A percentile compares a stretch with the other conserved stretches of the same genome.
Evolutionary conservation across 1,140 invertebrate genomes (phyloP).

Genomic region (Dryas iulia): DNA sequence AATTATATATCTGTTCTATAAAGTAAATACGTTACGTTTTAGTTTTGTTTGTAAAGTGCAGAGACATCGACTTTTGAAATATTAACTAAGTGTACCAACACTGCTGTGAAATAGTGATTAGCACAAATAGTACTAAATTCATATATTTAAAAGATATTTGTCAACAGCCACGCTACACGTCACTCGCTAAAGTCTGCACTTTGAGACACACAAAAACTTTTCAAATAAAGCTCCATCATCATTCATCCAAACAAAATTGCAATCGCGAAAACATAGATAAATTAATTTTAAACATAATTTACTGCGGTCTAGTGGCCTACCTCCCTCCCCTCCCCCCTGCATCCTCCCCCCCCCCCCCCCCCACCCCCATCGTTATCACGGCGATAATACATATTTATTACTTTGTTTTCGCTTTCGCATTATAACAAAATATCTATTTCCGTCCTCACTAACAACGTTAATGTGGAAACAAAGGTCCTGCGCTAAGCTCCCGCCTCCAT

Average conservation of each 20-base stretch:
- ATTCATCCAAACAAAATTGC: constrained; percentile 32
- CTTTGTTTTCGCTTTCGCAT: constrained; percentile 3
- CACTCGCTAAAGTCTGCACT: neutral
- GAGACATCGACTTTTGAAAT: too few relatives aligned
- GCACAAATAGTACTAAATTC: too few relatives aligned
- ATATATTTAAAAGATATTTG: too few relatives aligned
- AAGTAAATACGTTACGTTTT: too few relatives aligned
- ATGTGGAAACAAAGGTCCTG: neutral
- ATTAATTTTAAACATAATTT: constrained; percentile 36
- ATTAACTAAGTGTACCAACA: too few relatives aligned
- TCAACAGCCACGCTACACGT: too few relatives aligned
- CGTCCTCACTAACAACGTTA: neutral
- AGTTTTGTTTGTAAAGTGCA: too few relatives aligned
- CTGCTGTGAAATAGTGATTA: too few relatives aligned
- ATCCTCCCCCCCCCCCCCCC: neutral
- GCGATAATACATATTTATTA: constrained; percentile 11
- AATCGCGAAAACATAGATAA: constrained; percentile 31
- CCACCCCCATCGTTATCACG: neutral
- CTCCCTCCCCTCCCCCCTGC: neutral
- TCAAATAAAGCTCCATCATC: constrained; percentile 35
- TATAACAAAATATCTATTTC: neutral
- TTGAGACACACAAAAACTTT: constrained; percentile 15
- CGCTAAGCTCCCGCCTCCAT: neutral
- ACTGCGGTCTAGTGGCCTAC: neutral
- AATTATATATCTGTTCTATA: too few relatives aligned